Evolutionary conservation across 2,888 invertebrate species (phyloP), one percentile per base, ranked within the genome.

Genomic region (Zeuzera pyrina): DNA sequence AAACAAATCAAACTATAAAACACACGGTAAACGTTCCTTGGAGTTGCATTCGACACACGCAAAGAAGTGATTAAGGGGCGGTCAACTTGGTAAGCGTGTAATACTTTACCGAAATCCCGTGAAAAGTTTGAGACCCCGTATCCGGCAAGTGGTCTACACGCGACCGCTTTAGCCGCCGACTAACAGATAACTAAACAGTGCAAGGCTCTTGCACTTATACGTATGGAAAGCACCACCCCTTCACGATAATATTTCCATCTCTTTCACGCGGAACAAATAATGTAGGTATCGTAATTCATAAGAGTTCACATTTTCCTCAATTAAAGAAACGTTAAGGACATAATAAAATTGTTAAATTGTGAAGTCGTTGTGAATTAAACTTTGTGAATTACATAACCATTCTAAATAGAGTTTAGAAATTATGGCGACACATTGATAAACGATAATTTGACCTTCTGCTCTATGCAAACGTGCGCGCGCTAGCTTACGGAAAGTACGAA

Each of bases 21-120:
- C 57, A 60, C 64, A 65, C 58, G 54, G 50, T 52, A 52, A 58
- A 57, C 52, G 52, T 47, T 54, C 49, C 42, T 52, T 48, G 41
- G 57, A 57, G 68, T 63, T 71, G 64, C 67, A 66, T 67, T 64
- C 49, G 60, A 57, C 63, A 63, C 77, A 78, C 76, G 76, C 77
- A 63, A 78, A 60, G 58, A 57, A 69, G 74, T 67, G 66, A 74
- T 78, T 77, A 77, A 57, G 62, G 49, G 56, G 45, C 54, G 58
- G 49, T 59, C 55, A 62, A 61, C 59, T 64, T 57, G 42, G 52
- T 13, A 58, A 59, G 45, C 48, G 47, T 51, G 44, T 51, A 60
- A 59, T 69, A 63, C 60, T 63, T 69, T 66, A 55, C 54, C 63
- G 65, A 64, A 62, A 60, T 62, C 49, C 67, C 81, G 81, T 67